A percentile compares a stretch with the other conserved stretches of the same genome.
Evolutionary conservation across 2,888 invertebrate species (phyloP).

Genomic region (Choristoneura rosaceana): DNA sequence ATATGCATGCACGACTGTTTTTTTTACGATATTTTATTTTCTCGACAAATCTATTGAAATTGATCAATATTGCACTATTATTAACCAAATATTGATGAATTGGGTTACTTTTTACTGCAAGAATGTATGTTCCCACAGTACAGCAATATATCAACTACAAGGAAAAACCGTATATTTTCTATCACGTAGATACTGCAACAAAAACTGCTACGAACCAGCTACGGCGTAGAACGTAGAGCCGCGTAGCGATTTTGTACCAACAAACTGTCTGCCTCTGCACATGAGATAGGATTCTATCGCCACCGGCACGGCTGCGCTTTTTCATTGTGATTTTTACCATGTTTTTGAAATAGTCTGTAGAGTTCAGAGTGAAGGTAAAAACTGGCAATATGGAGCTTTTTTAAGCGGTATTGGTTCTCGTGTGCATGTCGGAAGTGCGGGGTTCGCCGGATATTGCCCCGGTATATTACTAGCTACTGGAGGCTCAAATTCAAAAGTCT

Average conservation of each 20-base stretch:
- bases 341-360: background rate
- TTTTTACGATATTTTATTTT: no score
- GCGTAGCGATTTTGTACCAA: background rate
- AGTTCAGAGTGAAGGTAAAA: background rate
- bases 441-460: conserved; percentile 27
- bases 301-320: background rate
- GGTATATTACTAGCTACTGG: conserved; percentile 7
- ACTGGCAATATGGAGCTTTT: conserved; percentile 14
- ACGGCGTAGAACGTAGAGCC: conserved; percentile 16
- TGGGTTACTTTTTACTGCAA: no score
- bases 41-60: background rate
- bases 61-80: no score
- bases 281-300: background rate
- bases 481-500: background rate
- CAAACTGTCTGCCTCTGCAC: background rate
- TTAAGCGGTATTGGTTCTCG: conserved; percentile 14
- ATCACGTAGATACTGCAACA: background rate
- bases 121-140: background rate
- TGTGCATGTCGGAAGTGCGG: conserved; percentile 14
- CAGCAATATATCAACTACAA: background rate
- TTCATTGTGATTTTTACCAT: background rate
- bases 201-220: conserved; percentile 10
- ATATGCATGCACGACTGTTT: no score
- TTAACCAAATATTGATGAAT: no score
- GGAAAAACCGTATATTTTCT: background rate